These are phyloP conservation scores for Drosophila hydei DNA, from an alignment of 1,140 invertebrate genomes.

Conservation along the genomic window DNA sequence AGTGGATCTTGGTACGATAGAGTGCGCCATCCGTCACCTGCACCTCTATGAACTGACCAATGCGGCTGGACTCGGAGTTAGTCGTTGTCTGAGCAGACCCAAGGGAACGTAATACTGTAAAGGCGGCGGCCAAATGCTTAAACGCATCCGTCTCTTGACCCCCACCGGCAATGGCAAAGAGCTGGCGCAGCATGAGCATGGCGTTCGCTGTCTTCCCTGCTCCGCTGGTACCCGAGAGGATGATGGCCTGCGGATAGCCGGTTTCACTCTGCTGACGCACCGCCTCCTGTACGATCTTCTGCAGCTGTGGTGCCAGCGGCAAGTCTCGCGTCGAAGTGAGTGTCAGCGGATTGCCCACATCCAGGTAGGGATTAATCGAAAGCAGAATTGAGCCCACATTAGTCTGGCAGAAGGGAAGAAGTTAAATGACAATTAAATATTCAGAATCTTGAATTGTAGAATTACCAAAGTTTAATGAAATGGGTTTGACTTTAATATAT, in stretches of 20 bases:
- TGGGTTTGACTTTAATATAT: too few species aligned
- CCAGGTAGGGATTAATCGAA: constrained; percentile 94
- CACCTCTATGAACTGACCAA: constrained; percentile 98
- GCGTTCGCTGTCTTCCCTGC: constrained; percentile 98
- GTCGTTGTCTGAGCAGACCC: constrained; percentile 95
- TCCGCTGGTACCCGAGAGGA: constrained; percentile 94
- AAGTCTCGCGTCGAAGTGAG: constrained; percentile 92
- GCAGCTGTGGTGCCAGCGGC: constrained; percentile 89
- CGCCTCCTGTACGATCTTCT: constrained; percentile 95
- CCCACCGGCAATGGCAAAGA: constrained; percentile 96
- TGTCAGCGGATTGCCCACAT: constrained; percentile 94
- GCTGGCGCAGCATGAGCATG: constrained; percentile 94
- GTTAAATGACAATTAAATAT: background rate
- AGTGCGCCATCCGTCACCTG: constrained; percentile 97
- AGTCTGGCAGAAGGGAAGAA: constrained; percentile 86
- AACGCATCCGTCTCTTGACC: constrained; percentile 98
- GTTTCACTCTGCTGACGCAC: constrained; percentile 96
- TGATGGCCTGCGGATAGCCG: constrained; percentile 97
- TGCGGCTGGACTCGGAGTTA: constrained; percentile 96
- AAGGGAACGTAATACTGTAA: constrained; percentile 95
- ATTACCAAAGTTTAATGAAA: too few species aligned
- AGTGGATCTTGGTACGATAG: constrained; percentile 97
- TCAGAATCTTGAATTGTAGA: background rate
- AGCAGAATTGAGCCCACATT: constrained; percentile 96
- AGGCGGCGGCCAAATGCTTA: constrained; percentile 96